Base-by-base conservation (phyloP, 2,797 vertebrate genomes). In the Manis pentadactyla region DNA sequence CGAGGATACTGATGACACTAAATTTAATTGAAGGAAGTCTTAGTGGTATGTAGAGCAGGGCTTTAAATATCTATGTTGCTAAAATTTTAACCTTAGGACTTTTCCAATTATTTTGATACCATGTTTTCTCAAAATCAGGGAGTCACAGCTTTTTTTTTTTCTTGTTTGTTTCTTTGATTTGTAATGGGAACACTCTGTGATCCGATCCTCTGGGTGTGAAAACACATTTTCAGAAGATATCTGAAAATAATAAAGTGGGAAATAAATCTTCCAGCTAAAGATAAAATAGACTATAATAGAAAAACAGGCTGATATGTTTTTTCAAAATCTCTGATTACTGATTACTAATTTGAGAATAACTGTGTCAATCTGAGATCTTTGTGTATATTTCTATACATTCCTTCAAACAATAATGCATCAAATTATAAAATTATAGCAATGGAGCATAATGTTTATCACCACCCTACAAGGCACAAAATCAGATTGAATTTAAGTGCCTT, bases 161-260 rank as follows among this genome's bases (percentile, higher is more conserved):
- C 46, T 73, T 94, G 15, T 95, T 93, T 94, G 31, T 93, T 90
- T 95, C 68, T 92, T 97, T 94, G 84, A 64, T 94, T 95, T 95
- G 51, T 95, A 0, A 11, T 97, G 88, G 95, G 96, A 98, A 97
- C 96, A 93, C 42, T 79, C 87, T 97, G 96, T 96, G 84, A 95
- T 97, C 87, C 94, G 98, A 98, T 95, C 96, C 92, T 97, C 93
- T 94, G 93, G 51, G 88, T 98, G 88, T 97, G 97, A 98, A 97
- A 95, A 95, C 90, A 90, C 34, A 95, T 95, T 94, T 97, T 91
- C 68, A 97, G 14, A 95, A 39, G 90, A 98, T 75, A 93, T 23
- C 75, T 98, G 23, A 63, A 85, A 97, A 87, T 87, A 89, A 87
- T 94, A 37, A 68, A 84, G 23, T 82, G 63, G 11, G 73, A 66